Evolutionary conservation across 37 sponge, comb jelly and placozoan genomes (phyloP), one percentile per base, ranked within the genome.

Genomic region (Lycopodina hypogea): DNA sequence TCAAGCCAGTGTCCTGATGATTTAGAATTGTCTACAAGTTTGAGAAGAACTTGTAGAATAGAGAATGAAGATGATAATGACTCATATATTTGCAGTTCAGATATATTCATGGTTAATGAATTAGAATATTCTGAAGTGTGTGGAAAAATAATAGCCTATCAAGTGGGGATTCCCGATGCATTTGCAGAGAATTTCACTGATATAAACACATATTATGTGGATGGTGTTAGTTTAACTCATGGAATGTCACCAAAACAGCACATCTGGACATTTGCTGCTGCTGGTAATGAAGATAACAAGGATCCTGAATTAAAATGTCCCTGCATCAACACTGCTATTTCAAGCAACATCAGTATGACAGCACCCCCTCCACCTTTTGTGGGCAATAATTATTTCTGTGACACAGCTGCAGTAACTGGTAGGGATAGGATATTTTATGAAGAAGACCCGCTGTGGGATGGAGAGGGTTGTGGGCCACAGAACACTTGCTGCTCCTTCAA

Each of bases 71-170:
- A 32, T 2, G 30, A 32, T 34, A 14, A 17, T 11, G 7, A 32
- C 35, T 32, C n/a, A n/a, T n/a, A n/a, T n/a, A n/a, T n/a, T 8
- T 70, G 71, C 41, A 24, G 48, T 7, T 70, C 71, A 42, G 71
- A 35, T 19, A 70, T 41, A 21, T 42, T 48, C 26, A 12, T 2
- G 2, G 17, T 38, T 41, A 1, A 42, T 70, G 48, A n/a, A 24
- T 3, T 70, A 3, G 18, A 65, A 30, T 81, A 72, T 45, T 50
- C 60, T 26, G 21, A 72, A 34, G 81, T 81, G 40, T 81, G 81
- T 71, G 81, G 81, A 1, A 55, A 51, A 58, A 59, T 81, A 19
- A 71, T 7, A 57, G 81, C 60, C 21, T 81, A 81, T 42, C 73
- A 81, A 32, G 9, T 57, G 22, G 72, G 73, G 24, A 35, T 22